Evolutionary conservation across 1,140 invertebrate species (phyloP), one percentile per base, ranked within the genome.

Genomic region (Steinernema khuongi): DNA sequence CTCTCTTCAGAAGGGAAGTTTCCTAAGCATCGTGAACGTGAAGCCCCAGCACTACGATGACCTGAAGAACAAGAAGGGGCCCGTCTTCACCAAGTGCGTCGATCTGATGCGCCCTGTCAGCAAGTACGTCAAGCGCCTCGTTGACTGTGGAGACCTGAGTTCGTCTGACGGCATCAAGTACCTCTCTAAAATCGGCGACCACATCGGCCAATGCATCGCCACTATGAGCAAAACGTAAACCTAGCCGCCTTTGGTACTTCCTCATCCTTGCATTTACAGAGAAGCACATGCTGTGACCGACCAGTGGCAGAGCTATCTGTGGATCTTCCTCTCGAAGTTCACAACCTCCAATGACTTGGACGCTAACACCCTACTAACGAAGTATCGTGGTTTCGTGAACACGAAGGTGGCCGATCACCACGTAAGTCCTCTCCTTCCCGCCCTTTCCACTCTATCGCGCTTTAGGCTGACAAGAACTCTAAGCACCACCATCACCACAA

Each of bases 301-400:
- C 19, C 43, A 78, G 69, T 82, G 81, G 81, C 76, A 79, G 67
- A 82, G 78, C 68, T 82, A 84, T 69, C 66, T 82, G 74, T 82
- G 81, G 81, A 84, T 82, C 33, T 84, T 82, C 50, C 30, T 81
- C 19, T 81, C 76, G 29, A 77, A 74, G 28, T 77, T 77, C 70
- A 70, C 50, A 11, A 60, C 50, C 26, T 60, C 50, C 14, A 60
- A 11, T 26, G 50, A 60, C 14, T 26, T 60, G 19, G 50, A 60
- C 26, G 50, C 50, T 4, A 60, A 60, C 19, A 60, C 50, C 26
- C 26, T 60, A 22, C 50, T 60, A n/a, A 60, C 11, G 11, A 60
- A 26, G 26, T 60, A 60, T 60, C 50, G 50, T 26, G 50, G 50
- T n/a, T 26, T 60, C 4, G 50, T 22, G 19, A 60, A 60, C 50